Base-by-base conservation (phyloP, 2,888 invertebrate species). In the Physocephala rufipes region DNA sequence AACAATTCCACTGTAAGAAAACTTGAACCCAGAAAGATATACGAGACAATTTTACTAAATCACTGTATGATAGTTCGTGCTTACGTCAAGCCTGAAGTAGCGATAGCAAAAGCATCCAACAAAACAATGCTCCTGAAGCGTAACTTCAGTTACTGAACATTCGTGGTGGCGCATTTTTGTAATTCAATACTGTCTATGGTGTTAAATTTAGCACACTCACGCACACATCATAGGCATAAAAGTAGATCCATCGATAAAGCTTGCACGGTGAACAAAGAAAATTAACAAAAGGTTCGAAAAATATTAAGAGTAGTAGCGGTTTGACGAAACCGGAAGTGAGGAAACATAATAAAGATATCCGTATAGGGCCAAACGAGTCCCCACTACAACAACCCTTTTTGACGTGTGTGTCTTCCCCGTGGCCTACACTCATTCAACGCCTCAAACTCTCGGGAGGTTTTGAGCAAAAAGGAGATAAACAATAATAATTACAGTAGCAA, bases 141-240 rank as follows among this genome's bases (percentile, higher is more conserved):
- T 1, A 55, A 24, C 53, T n/a, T 24, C 21, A 21, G 53, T 49
- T 49, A 4, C 36, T 19, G 24, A 51, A 45, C 58, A 43, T 58
- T 55, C 67, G 67, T 67, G 36, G 36, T 36, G 58, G 67, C 67
- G 58, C 58, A 58, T 59, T 67, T n/a, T 67, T 45, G 67, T 67
- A 67, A 67, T 58, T 67, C 58, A 58, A 67, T 67, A 45, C 58
- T 65, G 26, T 65, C 51, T 19, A 28, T 30, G 61, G 30, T 61
- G 36, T 5, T 16, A 36, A 36, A 36, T 36, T 36, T 36, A 9
- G 9, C 36, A 36, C 36, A 36, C 36, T 7, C 36, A 36, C 36
- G 9, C 45, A 65, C 64, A 51, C 64, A 65, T n/a, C n/a, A n/a
- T 19, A 65, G 4, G 47, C 19, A 28, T 19, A 65, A 15, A 36